Conservation (phyloP, 1,140 invertebrate species). For the Drosophila elegans region DNA sequence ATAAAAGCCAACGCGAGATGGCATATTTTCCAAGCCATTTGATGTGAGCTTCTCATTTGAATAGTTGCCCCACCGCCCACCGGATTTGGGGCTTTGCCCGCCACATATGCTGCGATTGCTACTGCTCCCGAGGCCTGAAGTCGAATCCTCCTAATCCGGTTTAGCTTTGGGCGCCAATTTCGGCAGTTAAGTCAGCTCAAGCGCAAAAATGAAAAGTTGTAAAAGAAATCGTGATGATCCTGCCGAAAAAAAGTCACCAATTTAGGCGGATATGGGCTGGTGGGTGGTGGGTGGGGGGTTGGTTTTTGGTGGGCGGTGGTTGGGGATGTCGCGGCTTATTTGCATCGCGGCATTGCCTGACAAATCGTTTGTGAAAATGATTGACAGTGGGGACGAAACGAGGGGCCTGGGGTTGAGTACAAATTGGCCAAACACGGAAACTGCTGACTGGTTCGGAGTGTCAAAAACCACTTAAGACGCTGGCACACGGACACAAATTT, state of each 20-base stretch:
- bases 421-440: conserved; percentile 38
- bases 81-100: conserved; percentile 21
- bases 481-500: too few species aligned
- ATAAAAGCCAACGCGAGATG: conserved; percentile 42
- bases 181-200: conserved; percentile 69
- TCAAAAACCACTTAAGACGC: background rate
- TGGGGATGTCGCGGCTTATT: conserved; percentile 66
- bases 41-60: conserved; percentile 53
- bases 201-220: conserved; percentile 79
- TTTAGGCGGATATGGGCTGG: too few species aligned
- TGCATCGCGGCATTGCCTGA: conserved; percentile 63
- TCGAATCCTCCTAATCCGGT: conserved; percentile 10
- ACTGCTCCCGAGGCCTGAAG: background rate
- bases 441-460: background rate
- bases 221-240: conserved; percentile 79
- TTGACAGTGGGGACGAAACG: conserved; percentile 51
- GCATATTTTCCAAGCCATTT: conserved; percentile 80
- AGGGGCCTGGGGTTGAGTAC: background rate
- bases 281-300: background rate
- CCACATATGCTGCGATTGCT: conserved; percentile 45
- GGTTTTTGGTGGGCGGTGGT: background rate
- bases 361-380: conserved; percentile 78
- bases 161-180: conserved; percentile 11
- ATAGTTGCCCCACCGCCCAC: conserved; percentile 32
- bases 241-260: conserved; percentile 21